A percentile compares a stretch with the other conserved stretches of the same genome.
These are phyloP conservation scores for Acleris emargana DNA, from an alignment of 2,888 invertebrate species.

Conservation along the genomic window DNA sequence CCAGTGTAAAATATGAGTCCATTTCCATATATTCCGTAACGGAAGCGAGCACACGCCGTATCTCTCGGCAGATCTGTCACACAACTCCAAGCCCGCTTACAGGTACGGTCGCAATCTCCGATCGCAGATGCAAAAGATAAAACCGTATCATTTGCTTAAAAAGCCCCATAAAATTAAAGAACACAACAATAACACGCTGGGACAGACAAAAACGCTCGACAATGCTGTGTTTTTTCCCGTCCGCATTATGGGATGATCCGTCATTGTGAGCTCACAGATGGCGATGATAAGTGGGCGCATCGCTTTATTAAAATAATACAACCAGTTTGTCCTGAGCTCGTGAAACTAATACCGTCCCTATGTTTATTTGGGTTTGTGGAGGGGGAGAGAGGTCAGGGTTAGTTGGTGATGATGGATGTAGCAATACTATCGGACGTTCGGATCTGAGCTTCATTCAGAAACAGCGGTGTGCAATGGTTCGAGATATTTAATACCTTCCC, in stretches of 20 bases:
- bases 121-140: constrained; percentile 71
- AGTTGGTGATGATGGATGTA: constrained; percentile 51
- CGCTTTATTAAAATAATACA: constrained; percentile 73
- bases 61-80: constrained; percentile 44
- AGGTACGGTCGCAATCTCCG: constrained; percentile 51
- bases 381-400: constrained; percentile 53
- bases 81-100: constrained; percentile 46
- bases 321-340: constrained; percentile 56
- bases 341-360: constrained; percentile 38
- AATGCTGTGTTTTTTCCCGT: constrained; percentile 67
- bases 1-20: constrained; percentile 24
- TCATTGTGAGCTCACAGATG: constrained; percentile 78
- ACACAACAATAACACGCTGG: constrained; percentile 73
- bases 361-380: constrained; percentile 12
- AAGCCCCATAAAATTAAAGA: constrained; percentile 80
- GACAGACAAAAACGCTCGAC: constrained; percentile 64
- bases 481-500: constrained; percentile 79
- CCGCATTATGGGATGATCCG: constrained; percentile 81
- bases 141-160: constrained; percentile 82
- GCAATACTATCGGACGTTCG: constrained; percentile 64
- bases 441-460: constrained; percentile 70
- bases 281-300: constrained; percentile 74
- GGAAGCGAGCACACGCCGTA: constrained; percentile 34
- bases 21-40: constrained; percentile 28
- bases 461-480: constrained; percentile 66